Percentiles rank a stretch among this genome's conserved stretches.
phyloP scores from a whole-genome alignment of 64 coral and sea anemone species.

The Montipora sp. region DNA sequence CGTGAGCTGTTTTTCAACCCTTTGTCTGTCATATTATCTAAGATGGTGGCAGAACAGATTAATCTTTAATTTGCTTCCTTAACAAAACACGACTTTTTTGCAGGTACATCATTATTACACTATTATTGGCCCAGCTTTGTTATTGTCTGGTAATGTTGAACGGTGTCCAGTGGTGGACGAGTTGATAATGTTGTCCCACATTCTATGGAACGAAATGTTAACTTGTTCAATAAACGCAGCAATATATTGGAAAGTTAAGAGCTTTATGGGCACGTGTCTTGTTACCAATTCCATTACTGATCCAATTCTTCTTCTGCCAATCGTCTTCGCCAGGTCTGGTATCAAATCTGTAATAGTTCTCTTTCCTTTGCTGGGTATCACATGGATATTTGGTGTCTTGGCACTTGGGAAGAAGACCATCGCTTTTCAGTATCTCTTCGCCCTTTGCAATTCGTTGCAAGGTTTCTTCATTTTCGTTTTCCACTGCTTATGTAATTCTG shows the following conservation, averaged over 20 bases:
- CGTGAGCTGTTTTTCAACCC: too few relatives aligned
- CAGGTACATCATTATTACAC: too few relatives aligned
- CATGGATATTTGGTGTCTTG: constrained; percentile 56
- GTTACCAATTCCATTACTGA: not conserved
- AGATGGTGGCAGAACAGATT: too few relatives aligned
- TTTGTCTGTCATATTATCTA: too few relatives aligned
- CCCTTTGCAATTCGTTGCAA: constrained; percentile 44
- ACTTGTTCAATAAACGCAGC: not conserved
- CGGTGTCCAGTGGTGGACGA: too few relatives aligned
- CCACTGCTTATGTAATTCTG: constrained; percentile 47
- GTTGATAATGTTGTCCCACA: too few relatives aligned
- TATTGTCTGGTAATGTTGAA: too few relatives aligned
- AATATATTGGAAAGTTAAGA: not conserved
- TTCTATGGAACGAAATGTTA: too few relatives aligned
- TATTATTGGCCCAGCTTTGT: too few relatives aligned
- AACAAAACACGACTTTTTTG: too few relatives aligned
- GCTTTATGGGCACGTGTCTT: too few relatives aligned
- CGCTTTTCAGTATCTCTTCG: constrained; percentile 42
- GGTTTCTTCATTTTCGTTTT: constrained; percentile 60
- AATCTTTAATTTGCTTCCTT: too few relatives aligned
- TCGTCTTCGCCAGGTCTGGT: constrained; percentile 10
- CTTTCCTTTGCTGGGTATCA: constrained; percentile 46
- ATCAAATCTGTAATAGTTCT: constrained; percentile 27
- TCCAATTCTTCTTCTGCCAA: not conserved
- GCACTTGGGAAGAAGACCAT: constrained; percentile 25